phyloP scores from a whole-genome alignment of 2,888 invertebrate species.

The Tuta absoluta region DNA sequence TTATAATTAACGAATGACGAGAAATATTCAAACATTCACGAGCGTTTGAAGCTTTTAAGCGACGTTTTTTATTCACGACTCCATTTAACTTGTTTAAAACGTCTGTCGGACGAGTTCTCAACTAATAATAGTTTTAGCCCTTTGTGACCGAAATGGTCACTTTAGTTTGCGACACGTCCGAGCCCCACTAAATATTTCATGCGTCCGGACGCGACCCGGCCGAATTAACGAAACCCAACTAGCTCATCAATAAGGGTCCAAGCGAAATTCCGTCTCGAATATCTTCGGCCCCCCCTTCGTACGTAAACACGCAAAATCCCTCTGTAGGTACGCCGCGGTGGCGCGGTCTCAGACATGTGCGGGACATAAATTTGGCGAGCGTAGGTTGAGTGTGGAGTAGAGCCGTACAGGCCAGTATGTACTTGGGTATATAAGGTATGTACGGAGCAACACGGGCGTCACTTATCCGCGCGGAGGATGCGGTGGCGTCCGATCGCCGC shows the following conservation, averaged over 20 bases:
- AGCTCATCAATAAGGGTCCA: constrained; percentile 75
- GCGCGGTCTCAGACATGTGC: constrained; percentile 72
- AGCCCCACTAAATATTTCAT: constrained; percentile 27
- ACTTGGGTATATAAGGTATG: constrained; percentile 37
- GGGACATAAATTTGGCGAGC: constrained; percentile 81
- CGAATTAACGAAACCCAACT: constrained; percentile 54
- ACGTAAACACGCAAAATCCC: constrained; percentile 81
- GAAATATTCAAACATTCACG: constrained; percentile 1
- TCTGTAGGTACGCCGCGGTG: constrained; percentile 80
- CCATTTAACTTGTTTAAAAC: not conserved
- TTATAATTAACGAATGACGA: not conserved
- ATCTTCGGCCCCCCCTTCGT: constrained; percentile 71
- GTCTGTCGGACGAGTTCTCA: not conserved
- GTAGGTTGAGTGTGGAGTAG: constrained; percentile 60
- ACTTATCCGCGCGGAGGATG: constrained; percentile 81
- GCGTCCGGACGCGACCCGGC: constrained; percentile 28
- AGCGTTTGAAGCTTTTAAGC: not conserved
- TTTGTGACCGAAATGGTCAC: constrained; percentile 18
- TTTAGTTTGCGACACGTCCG: constrained; percentile 12
- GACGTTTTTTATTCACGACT: not conserved
- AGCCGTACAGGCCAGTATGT: constrained; percentile 74
- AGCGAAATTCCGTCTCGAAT: constrained; percentile 73
- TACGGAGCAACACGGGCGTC: constrained; percentile 76
- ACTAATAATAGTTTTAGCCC: constrained; percentile 2
- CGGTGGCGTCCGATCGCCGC: constrained; percentile 78